These are phyloP conservation scores for Poeciliopsis infans DNA, from an alignment of 2,797 vertebrate genomes.

Conservation along the genomic window DNA sequence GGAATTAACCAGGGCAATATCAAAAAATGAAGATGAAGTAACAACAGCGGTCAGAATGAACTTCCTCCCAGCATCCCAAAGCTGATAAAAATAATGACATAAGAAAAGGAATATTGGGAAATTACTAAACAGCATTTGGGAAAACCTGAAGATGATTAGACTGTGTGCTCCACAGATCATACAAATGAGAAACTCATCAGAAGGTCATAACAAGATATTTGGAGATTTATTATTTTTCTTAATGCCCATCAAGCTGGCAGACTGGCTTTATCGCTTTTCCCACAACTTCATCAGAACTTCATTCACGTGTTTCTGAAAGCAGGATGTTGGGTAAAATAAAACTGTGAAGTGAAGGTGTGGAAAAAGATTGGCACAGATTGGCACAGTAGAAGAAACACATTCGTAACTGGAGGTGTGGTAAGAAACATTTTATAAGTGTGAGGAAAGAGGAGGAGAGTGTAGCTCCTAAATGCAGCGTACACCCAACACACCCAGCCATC, in stretches of 20 bases:
- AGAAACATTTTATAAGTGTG: neutral
- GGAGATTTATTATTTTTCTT: conserved; percentile 12
- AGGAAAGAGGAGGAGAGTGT: conserved; percentile 9
- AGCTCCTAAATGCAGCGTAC: conserved; percentile 41
- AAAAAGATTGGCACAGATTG: neutral
- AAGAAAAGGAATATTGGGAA: conserved; percentile 31
- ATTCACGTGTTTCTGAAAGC: neutral
- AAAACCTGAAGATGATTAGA: conserved; percentile 36
- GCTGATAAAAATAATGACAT: conserved; percentile 32
- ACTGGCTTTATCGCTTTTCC: neutral
- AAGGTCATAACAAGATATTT: conserved; percentile 19
- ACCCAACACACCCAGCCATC: conserved; percentile 48
- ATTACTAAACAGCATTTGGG: conserved; percentile 33
- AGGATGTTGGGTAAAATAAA: neutral
- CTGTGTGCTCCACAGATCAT: conserved; percentile 15
- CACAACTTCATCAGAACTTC: neutral
- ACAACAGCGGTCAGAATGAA: conserved; percentile 21
- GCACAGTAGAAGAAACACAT: neutral
- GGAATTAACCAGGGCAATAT: conserved; percentile 4
- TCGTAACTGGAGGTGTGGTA: neutral
- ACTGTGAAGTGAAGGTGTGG: neutral
- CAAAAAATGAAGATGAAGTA: conserved; percentile 19
- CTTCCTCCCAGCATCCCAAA: conserved; percentile 30
- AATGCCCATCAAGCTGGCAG: conserved; percentile 9
- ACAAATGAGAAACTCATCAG: conserved; percentile 37